A percentile compares a stretch with the other conserved stretches of the same genome.
phyloP scores from a whole-genome alignment of 2,888 invertebrate genomes.

The Eristalinus aeneus region DNA sequence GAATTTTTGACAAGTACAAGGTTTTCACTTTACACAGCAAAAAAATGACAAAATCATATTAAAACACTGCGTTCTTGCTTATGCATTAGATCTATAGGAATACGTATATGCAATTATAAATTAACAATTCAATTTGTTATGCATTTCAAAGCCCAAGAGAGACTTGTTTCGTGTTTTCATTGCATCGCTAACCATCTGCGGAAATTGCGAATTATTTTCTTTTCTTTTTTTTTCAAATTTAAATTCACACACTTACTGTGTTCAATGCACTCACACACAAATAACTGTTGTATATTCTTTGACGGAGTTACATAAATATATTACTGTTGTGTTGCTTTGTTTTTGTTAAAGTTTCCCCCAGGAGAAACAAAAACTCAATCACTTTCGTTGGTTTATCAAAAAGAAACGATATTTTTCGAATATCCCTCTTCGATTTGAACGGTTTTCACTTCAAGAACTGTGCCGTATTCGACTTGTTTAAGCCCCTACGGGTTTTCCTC shows the following conservation, averaged over 20 bases:
- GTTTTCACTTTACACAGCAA: background rate
- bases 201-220: background rate
- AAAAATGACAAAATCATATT: background rate
- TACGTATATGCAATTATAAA: background rate
- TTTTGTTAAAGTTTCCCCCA: background rate
- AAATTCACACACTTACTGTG: conserved; percentile 28
- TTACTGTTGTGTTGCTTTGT: background rate
- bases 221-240: background rate
- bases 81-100: background rate
- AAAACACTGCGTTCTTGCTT: background rate
- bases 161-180: background rate
- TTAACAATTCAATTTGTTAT: background rate
- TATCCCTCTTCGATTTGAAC: conserved; percentile 19
- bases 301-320: conserved; percentile 22
- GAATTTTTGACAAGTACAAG: conserved; percentile 16
- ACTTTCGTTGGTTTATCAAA: background rate
- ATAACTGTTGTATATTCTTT: background rate
- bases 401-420: background rate
- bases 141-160: background rate
- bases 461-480: background rate
- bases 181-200: background rate
- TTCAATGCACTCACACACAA: conserved; percentile 6
- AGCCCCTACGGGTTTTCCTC: background rate
- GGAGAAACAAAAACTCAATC: no score
- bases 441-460: conserved; percentile 14